These are phyloP conservation scores for Eudyptes chrysolophus DNA, from an alignment of 2,113 vertebrate genomes.

Conservation along the genomic window DNA sequence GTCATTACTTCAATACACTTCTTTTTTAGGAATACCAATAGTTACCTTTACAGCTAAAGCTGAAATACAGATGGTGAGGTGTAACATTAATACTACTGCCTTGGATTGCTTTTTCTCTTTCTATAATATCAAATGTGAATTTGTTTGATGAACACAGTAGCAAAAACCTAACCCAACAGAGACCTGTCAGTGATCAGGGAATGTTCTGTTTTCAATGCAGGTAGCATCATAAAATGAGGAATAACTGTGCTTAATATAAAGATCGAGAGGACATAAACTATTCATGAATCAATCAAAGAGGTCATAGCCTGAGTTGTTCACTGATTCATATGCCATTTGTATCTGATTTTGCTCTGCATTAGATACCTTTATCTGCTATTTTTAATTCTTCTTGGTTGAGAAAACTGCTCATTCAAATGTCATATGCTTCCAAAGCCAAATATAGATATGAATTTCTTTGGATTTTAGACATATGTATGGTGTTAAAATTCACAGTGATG, in stretches of 20 bases:
- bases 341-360: slow-evolving; percentile 30
- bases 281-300: neutral
- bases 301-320: neutral
- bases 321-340: slow-evolving; percentile 13
- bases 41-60: neutral
- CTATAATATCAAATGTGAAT: neutral
- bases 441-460: slow-evolving; percentile 39
- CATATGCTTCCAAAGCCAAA: slow-evolving; percentile 53
- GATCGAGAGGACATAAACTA: neutral
- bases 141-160: neutral
- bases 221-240: neutral
- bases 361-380: slow-evolving; percentile 35
- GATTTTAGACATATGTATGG: slow-evolving; percentile 46
- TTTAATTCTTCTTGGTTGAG: slow-evolving; percentile 39
- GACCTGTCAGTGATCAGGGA: neutral
- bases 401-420: slow-evolving; percentile 55
- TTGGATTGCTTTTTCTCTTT: neutral
- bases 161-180: neutral
- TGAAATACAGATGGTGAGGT: neutral
- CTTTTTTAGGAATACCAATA: neutral
- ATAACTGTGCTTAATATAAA: neutral
- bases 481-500: slow-evolving; percentile 58
- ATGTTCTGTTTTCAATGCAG: neutral
- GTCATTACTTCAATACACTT: neutral
- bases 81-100: neutral